These are phyloP conservation scores for Oryzias sinensis DNA, from an alignment of 2,797 vertebrate species.

Conservation along the genomic window DNA sequence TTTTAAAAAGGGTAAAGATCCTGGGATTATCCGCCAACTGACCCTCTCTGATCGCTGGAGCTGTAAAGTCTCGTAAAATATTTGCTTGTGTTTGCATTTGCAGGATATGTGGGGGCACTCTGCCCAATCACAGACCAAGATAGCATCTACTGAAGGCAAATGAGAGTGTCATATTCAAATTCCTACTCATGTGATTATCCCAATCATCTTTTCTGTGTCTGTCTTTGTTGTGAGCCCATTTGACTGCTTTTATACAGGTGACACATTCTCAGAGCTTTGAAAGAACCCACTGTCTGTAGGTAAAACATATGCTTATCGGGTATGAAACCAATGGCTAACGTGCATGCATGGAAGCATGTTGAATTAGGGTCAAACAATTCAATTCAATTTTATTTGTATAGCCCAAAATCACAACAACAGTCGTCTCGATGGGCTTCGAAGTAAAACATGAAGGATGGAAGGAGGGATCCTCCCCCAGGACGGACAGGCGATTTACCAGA, in stretches of 20 bases:
- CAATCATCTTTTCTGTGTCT: not conserved
- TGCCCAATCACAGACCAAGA: constrained; percentile 76
- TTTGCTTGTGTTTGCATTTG: constrained; percentile 89
- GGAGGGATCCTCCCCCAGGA: no score
- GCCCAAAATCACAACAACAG: no score
- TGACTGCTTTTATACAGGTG: no score
- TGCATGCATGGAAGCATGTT: no score
- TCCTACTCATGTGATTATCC: constrained; percentile 21
- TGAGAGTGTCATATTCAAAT: constrained; percentile 67
- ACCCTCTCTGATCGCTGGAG: constrained; percentile 31
- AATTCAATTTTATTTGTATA: no score
- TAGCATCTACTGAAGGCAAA: constrained; percentile 72
- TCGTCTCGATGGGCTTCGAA: no score
- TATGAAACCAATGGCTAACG: no score
- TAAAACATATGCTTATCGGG: no score
- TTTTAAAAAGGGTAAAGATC: not conserved
- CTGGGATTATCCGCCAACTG: constrained; percentile 21
- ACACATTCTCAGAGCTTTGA: not conserved
- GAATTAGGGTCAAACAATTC: no score
- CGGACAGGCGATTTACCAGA: no score
- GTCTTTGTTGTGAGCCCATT: not conserved
- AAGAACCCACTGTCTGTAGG: not conserved
- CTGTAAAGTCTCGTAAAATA: constrained; percentile 37
- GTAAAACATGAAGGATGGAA: no score
- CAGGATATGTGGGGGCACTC: constrained; percentile 52